These are phyloP conservation scores for Hyla sarda DNA, from an alignment of 2,113 vertebrate genomes.

Conservation along the genomic window DNA sequence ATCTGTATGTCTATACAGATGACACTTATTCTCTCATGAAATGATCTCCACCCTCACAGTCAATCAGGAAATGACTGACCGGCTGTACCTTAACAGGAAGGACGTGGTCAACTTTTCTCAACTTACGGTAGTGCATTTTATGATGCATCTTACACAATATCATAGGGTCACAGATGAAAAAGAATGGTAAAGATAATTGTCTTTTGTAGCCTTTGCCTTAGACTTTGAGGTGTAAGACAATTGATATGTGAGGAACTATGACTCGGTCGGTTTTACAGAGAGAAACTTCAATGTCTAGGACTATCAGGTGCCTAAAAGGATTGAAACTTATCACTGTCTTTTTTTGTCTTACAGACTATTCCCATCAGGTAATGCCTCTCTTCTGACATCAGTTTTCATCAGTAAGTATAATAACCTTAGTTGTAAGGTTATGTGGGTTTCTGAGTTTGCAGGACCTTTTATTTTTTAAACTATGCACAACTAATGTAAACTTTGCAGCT, in stretches of 20 bases:
- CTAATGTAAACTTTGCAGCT: too few species aligned
- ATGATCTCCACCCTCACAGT: background rate
- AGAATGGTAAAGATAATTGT: background rate
- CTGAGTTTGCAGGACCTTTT: too few species aligned
- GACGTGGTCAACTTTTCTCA: background rate
- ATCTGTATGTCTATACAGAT: too few species aligned
- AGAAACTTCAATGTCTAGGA: background rate
- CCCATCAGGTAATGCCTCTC: background rate
- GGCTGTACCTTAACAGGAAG: slow-evolving; percentile 3
- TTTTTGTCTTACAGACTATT: background rate
- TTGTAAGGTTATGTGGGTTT: background rate
- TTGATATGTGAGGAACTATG: background rate
- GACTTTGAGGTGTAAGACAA: background rate
- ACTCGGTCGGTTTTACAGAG: background rate
- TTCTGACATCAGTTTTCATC: background rate
- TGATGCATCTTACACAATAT: background rate
- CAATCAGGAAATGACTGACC: slow-evolving; percentile 6
- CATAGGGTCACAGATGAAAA: background rate
- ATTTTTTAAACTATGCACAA: too few species aligned
- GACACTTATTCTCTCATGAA: background rate
- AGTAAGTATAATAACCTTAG: background rate
- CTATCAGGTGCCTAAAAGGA: background rate
- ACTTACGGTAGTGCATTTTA: background rate
- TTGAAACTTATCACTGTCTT: background rate
- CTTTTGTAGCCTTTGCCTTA: too few species aligned